These are phyloP conservation scores for Hypomesus transpacificus DNA, from an alignment of 2,113 vertebrate species.

Conservation along the genomic window DNA sequence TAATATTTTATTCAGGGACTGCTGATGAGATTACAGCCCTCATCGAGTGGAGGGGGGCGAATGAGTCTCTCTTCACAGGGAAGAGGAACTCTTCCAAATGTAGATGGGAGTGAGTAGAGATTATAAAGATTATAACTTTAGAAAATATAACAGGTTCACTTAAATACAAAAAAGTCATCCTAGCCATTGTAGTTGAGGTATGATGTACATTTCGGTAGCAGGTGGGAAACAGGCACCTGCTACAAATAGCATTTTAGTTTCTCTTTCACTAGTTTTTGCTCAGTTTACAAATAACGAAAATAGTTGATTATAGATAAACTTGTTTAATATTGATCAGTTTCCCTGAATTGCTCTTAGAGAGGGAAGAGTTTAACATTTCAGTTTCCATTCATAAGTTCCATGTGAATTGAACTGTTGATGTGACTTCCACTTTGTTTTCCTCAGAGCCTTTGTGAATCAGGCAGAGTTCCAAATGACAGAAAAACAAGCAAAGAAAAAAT, in stretches of 20 bases:
- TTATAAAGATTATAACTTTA: no score
- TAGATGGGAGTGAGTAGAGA: no score
- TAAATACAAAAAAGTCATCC: neutral
- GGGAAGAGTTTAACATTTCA: no score
- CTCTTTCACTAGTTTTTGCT: neutral
- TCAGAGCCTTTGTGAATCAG: conserved; percentile 1
- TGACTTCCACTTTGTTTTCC: neutral
- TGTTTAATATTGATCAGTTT: neutral
- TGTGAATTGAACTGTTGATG: neutral
- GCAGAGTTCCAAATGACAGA: neutral
- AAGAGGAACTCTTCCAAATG: no score
- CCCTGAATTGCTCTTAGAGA: neutral
- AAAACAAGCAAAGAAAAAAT: neutral
- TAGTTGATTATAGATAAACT: neutral
- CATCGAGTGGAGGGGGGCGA: neutral
- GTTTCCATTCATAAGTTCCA: no score
- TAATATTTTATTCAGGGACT: neutral
- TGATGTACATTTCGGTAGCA: no score
- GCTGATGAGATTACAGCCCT: neutral
- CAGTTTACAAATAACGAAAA: neutral
- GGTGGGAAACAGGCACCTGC: neutral
- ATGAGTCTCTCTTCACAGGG: neutral
- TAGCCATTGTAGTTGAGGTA: neutral
- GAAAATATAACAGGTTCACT: neutral
- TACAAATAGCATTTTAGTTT: neutral